Evolutionary conservation across 2,888 invertebrate species (phyloP), one percentile per base, ranked within the genome.

Genomic region (Drosophila neonasuta): DNA sequence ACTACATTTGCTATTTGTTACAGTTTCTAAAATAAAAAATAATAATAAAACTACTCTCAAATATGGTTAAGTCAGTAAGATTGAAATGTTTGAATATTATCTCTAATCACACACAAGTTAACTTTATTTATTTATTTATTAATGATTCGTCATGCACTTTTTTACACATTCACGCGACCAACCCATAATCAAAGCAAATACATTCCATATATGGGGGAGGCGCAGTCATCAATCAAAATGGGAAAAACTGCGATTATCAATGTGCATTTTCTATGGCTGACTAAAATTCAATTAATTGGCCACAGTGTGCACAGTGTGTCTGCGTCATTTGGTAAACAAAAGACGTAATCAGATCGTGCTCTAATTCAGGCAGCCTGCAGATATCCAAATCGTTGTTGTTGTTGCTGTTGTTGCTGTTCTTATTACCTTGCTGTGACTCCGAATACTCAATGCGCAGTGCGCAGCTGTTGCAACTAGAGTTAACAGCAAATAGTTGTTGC

Each of bases 281-380:
- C 48, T 45, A 63, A 79, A 73, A 75, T 77, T 65, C 71, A 74
- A 82, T 80, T 79, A 82, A 80, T 77, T 78, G 80, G 74, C 50
- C 68, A 51, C 68, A 73, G 64, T 75, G 75, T 70, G 74, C 74
- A 70, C 68, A 59, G 60, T 66, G 39, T 41, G 39, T 80, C 78
- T 80, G 80, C 78, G 81, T 80, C 81, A 74, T 71, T 79, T 80
- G 60, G 74, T 62, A 68, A 74, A 82, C 72, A 79, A 77, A 78
- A 77, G 64, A 49, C 51, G 60, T 75, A 79, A 82, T 82, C 82
- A 82, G 80, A 81, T 82, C 80, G 79, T 82, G 79, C 69, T 77
- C 80, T 77, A 79, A 75, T 82, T 82, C 68, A 65, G 70, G 29
- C 60, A 65, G 67, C 17, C 54, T 76, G 75, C 66, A 74, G 68